Evolutionary conservation across 2,888 invertebrate genomes (phyloP).

Genomic region (Steromphala cineraria): DNA sequence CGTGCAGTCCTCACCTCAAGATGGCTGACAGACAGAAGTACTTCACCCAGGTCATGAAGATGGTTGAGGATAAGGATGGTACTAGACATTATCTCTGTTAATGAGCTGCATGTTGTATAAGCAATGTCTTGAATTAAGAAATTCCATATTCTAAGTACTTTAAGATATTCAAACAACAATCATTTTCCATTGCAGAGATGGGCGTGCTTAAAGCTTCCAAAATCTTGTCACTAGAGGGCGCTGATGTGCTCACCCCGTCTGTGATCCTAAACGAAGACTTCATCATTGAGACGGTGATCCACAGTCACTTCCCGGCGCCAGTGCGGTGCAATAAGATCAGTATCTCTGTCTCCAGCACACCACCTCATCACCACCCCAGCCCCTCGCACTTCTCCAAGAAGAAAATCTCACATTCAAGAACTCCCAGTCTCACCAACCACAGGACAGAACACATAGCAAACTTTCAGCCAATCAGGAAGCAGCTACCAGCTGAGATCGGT

Average conservation of each 20-base stretch:
- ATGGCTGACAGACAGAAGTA: constrained; percentile 44
- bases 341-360: neutral
- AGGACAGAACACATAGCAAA: constrained; percentile 55
- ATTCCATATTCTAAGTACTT: too few relatives aligned
- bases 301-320: constrained; percentile 37
- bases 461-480: constrained; percentile 46
- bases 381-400: constrained; percentile 19
- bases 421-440: constrained; percentile 54
- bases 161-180: too few relatives aligned
- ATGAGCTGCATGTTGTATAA: too few relatives aligned
- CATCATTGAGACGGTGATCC: constrained; percentile 29
- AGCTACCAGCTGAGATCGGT: constrained; percentile 49
- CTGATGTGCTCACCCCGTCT: constrained; percentile 1
- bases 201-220: constrained; percentile 46
- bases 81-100: neutral
- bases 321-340: constrained; percentile 26
- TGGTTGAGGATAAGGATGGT: constrained; percentile 23
- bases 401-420: constrained; percentile 18
- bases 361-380: constrained; percentile 2
- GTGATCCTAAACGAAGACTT: constrained; percentile 37
- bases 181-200: constrained; percentile 20
- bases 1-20: constrained; percentile 53
- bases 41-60: constrained; percentile 31
- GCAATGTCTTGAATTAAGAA: too few relatives aligned
- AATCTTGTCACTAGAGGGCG: constrained; percentile 45